Evolutionary conservation across 2,888 invertebrate genomes (phyloP).

Genomic region (Parascotia fuliginaria): DNA sequence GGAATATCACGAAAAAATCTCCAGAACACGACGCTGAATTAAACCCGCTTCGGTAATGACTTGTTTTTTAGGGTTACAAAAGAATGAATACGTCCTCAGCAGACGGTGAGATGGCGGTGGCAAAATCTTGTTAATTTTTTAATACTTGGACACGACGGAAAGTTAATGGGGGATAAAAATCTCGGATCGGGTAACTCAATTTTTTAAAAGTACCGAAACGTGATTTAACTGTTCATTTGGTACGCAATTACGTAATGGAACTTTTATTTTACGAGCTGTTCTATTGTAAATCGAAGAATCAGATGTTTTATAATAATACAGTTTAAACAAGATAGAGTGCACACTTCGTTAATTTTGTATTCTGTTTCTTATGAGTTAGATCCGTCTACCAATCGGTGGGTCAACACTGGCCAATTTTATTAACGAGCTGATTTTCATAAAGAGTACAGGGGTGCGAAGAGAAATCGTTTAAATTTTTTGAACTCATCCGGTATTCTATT

Average conservation of each 20-base stretch:
- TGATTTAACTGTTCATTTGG: constrained; percentile 52
- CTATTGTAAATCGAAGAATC: constrained; percentile 35
- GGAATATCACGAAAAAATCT: constrained; percentile 77
- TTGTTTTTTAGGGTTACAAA: constrained; percentile 85
- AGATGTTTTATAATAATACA: constrained; percentile 25
- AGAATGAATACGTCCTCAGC: constrained; percentile 81
- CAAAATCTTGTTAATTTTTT: constrained; percentile 78
- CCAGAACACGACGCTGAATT: constrained; percentile 76
- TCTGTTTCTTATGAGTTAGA: constrained; percentile 31
- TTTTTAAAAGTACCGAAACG: constrained; percentile 49
- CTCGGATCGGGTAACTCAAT: constrained; percentile 48
- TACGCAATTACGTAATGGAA: constrained; percentile 35
- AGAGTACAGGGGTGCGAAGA: constrained; percentile 34
- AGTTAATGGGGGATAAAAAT: constrained; percentile 73
- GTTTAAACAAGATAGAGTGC: constrained; percentile 24
- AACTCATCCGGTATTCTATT: constrained; percentile 79
- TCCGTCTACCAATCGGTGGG: constrained; percentile 51
- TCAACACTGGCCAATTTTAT: constrained; percentile 65
- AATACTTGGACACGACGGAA: constrained; percentile 57
- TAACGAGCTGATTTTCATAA: constrained; percentile 76
- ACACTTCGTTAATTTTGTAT: constrained; percentile 52
- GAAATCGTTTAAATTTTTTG: constrained; percentile 70
- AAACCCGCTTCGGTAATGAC: constrained; percentile 82
- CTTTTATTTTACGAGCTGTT: constrained; percentile 30
- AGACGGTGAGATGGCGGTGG: constrained; percentile 66